Evolutionary conservation across 2,888 invertebrate species (phyloP).

Genomic region (Melieria picta): DNA sequence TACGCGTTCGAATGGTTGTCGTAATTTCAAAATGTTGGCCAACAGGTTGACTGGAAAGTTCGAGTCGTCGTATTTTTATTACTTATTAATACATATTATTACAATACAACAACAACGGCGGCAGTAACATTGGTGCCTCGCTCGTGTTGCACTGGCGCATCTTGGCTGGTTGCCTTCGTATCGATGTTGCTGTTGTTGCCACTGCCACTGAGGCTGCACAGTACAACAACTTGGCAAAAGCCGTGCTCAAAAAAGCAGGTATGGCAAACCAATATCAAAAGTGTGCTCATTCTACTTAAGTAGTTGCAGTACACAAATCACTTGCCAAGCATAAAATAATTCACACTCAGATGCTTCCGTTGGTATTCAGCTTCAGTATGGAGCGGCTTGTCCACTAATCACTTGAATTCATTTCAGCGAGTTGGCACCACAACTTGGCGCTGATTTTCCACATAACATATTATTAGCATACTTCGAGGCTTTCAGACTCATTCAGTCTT

Average conservation of each 20-base stretch:
- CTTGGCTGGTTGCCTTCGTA: not conserved
- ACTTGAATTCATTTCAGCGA: too few species aligned
- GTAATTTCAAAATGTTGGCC: conserved; percentile 26
- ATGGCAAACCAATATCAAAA: too few species aligned
- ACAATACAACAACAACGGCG: not conserved
- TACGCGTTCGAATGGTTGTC: conserved; percentile 6
- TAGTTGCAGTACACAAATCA: too few species aligned
- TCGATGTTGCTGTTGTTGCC: conserved; percentile 3
- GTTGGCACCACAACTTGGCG: too few species aligned
- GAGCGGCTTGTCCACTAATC: too few species aligned
- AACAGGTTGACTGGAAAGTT: conserved; percentile 36
- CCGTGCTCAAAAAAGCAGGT: not conserved
- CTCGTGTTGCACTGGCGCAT: not conserved
- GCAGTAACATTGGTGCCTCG: conserved; percentile 26
- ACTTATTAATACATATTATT: conserved; percentile 26
- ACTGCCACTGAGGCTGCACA: not conserved
- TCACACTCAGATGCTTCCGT: too few species aligned
- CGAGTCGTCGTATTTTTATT: conserved; percentile 45
- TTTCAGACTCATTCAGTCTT: too few species aligned
- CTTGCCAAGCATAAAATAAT: too few species aligned
- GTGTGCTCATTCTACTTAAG: too few species aligned
- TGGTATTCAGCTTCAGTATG: too few species aligned
- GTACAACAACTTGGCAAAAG: not conserved
- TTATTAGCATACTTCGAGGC: too few species aligned
- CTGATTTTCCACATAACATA: too few species aligned